Evolutionary conservation across 2,797 vertebrate species (phyloP), one percentile per base, ranked within the genome.

Genomic region (Crenichthys baileyi): DNA sequence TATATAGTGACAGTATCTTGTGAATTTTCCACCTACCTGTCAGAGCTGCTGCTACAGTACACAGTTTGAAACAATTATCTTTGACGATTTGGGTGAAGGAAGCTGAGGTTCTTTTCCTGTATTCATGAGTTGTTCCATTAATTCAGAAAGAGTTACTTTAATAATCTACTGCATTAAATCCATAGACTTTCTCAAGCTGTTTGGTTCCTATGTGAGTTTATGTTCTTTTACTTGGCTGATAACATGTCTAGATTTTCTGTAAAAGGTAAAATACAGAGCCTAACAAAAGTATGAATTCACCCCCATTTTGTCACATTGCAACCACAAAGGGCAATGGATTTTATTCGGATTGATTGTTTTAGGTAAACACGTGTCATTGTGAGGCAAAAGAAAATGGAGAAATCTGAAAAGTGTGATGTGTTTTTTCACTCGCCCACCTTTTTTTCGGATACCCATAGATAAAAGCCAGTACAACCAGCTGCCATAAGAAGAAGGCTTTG

Each of bases 1-100:
- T 76, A 22, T 22, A 63, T 22, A 65, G 44, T 82, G 61, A 41
- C 24, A 51, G 24, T 55, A 68, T 41, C 29, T 70, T 73, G 13
- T 72, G 55, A 44, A 46, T 36, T 56, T 4, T 18, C 39, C 26
- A 2, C 46, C 9, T 31, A 53, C 71, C 63, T 74, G 26, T 75
- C 29, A 53, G 31, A 31, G 26, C 41, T n/a, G 29, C 11, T 22
- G 8, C 53, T 70, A 20, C 44, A 73, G 31, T 44, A 3, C 4
- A 31, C 48, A 56, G 36, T 63, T 75, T 50, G 6, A 79, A 73
- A 36, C 61, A 44, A 41, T 24, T 3, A 50, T 70, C 24, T 70
- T 58, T 78, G 31, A 46, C 4, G 2, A 26, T 56, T 58, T 22
- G 20, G 24, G 7, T 41, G 51, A 51, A 13, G 31, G 46, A 51